Evolutionary conservation across 2,888 invertebrate genomes (phyloP), one percentile per base, ranked within the genome.

Genomic region (Drosophila rubida): DNA sequence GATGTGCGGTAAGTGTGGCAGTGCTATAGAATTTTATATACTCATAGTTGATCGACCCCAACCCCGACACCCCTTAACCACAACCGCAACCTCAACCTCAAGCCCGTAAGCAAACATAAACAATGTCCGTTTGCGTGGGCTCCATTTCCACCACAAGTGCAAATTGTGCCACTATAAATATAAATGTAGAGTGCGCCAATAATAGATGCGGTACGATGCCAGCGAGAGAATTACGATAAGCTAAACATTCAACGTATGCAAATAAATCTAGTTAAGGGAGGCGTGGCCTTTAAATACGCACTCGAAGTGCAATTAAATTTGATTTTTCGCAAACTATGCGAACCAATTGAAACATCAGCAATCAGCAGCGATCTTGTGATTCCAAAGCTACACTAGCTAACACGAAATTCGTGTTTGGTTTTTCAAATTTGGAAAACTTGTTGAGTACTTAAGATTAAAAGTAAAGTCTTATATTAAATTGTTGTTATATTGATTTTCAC

Each of bases 1-100:
- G 91, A 77, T 91, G 90, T 75, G 90, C 90, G 89, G 91, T 91
- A 87, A 91, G 91, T 90, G 62, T 71, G 66, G 46, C 70, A n/a
- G 14, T 8, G 9, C 9, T 5, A 5, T 19, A n/a, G 25, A 16
- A 37, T 11, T 41, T 53, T 39, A 42, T 70, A 37, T 25, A 25
- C 6, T 25, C 7, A 57, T 32, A 42, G 53, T 74, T 60, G 59
- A 66, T 59, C 54, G 62, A 60, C 59, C 58, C 32, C 44, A 30
- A 58, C 14, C 50, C 22, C 53, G 27, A 44, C 25, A 4, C 23
- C 19, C 41, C 19, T 19, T 2, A 19, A 19, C 9, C 19, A 3
- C n/a, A 44, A 5, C 16, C 44, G n/a, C 11, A 14, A 7, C n/a
- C 3, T 32, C 39, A 30, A 39, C 22, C 22, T 19, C 19, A 19